Base-by-base conservation (phyloP, 1,140 invertebrate species). In the Drosophila insularis region DNA sequence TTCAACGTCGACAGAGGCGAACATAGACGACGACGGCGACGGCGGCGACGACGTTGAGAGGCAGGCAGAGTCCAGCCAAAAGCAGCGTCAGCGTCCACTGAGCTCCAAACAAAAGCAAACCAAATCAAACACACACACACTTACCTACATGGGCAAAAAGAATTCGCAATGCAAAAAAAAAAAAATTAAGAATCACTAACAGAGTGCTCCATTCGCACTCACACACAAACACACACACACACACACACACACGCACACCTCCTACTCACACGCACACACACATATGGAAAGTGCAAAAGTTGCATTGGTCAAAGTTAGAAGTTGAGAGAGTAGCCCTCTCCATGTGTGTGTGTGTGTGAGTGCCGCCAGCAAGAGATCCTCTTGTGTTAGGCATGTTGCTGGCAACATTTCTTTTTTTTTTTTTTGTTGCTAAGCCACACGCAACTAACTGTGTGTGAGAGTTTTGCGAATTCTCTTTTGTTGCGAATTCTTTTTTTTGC, bases 71-170 rank as follows among this genome's bases (percentile, higher is more conserved):
- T 65, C 63, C 46, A 65, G 63, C 53, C 63, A 62, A 40, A 40
- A n/a, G 55, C 61, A 40, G 13, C 71, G 71, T 37, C 59, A 37
- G 39, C 65, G 75, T 74, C 68, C 77, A 69, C 54, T 76, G 73
- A 66, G 80, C 82, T 86, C 79, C 84, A 87, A 87, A 87, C 84
- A 81, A 79, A 89, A 76, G 75, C 76, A 89, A 89, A 82, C 71
- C 65, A 86, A 89, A 74, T 68, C 80, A 68, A 70, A 63, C 61
- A 81, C 78, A 69, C 77, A 71, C 76, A 82, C 64, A 62, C 59
- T 59, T 39, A 23, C 21, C n/a, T 43, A 4, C n/a, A 40, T 14
- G 40, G 19, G 39, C 19, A 53, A 31, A 27, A 50, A 64, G 63
- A 21, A 56, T 55, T 56, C 39, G 63, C 63, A 65, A 40, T 78